These are phyloP conservation scores for Peromyscus maniculatus DNA, from an alignment of 2,113 vertebrate genomes.

Conservation along the genomic window DNA sequence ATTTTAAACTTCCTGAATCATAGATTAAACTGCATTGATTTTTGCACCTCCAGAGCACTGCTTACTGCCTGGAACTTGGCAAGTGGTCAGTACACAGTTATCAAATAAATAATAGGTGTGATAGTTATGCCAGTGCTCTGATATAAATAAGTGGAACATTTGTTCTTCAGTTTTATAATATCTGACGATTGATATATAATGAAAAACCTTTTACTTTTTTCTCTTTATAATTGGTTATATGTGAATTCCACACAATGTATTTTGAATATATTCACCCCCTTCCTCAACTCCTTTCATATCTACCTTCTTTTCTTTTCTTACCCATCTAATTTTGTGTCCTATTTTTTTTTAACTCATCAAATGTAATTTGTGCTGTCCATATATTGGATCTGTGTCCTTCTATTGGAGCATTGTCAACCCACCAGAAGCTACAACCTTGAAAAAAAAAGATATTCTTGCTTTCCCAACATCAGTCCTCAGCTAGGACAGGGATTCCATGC, in stretches of 20 bases:
- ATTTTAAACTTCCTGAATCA: neutral
- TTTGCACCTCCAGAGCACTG: neutral
- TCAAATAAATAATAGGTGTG: slow-evolving; percentile 21
- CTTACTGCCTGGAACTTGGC: neutral
- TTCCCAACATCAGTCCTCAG: neutral
- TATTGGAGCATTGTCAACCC: neutral
- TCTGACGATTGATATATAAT: neutral
- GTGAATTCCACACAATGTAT: neutral
- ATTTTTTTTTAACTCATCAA: neutral
- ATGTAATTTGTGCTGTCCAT: neutral
- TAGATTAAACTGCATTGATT: neutral
- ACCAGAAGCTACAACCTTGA: neutral
- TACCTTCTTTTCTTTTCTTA: neutral
- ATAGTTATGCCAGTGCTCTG: neutral
- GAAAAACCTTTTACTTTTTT: neutral
- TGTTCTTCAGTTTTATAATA: neutral
- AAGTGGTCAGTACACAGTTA: neutral
- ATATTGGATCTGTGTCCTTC: neutral
- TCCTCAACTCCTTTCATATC: neutral
- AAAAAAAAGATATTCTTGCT: neutral
- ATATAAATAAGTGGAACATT: neutral
- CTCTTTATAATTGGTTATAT: neutral
- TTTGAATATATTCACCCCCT: neutral
- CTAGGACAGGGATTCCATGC: neutral
- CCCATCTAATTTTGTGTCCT: neutral